phyloP scores from a whole-genome alignment of 2,113 vertebrate genomes.

The Hymenochirus boettgeri region DNA sequence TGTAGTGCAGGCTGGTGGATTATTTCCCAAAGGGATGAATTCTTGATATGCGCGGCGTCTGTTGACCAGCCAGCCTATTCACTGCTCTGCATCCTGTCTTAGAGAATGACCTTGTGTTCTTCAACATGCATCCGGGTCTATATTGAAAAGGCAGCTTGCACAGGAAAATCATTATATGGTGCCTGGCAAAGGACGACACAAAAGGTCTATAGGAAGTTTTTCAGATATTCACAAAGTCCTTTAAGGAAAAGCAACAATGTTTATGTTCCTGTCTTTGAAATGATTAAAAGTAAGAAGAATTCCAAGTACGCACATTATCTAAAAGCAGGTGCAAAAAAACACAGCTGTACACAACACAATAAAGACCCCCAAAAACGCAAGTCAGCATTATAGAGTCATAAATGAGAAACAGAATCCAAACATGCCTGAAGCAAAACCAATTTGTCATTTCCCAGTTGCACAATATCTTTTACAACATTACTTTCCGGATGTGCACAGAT shows the following conservation, averaged over 20 bases:
- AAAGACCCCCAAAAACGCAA: neutral
- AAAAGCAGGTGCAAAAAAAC: constrained; percentile 48
- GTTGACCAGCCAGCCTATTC: constrained; percentile 60
- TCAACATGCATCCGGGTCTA: constrained; percentile 45
- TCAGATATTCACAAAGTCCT: constrained; percentile 37
- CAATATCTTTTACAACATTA: constrained; percentile 18
- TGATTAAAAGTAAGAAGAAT: constrained; percentile 49
- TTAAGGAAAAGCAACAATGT: constrained; percentile 52
- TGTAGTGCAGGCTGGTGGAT: constrained; percentile 56
- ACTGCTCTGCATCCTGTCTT: constrained; percentile 65
- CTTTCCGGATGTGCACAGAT: neutral
- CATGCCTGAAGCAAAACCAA: constrained; percentile 18
- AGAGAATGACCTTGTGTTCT: constrained; percentile 62
- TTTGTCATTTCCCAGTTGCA: neutral
- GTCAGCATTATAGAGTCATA: constrained; percentile 31
- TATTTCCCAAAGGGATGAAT: constrained; percentile 64
- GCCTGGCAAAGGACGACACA: constrained; percentile 65
- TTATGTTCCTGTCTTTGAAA: constrained; percentile 55
- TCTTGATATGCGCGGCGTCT: constrained; percentile 60
- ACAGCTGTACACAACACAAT: neutral
- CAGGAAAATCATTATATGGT: constrained; percentile 61
- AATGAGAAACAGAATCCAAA: constrained; percentile 10
- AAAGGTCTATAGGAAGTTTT: constrained; percentile 57
- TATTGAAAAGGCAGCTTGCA: constrained; percentile 57
- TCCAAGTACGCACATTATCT: constrained; percentile 45